Evolutionary conservation across 2,113 vertebrate genomes (phyloP), one percentile per base, ranked within the genome.

Genomic region (Agelaius phoeniceus): DNA sequence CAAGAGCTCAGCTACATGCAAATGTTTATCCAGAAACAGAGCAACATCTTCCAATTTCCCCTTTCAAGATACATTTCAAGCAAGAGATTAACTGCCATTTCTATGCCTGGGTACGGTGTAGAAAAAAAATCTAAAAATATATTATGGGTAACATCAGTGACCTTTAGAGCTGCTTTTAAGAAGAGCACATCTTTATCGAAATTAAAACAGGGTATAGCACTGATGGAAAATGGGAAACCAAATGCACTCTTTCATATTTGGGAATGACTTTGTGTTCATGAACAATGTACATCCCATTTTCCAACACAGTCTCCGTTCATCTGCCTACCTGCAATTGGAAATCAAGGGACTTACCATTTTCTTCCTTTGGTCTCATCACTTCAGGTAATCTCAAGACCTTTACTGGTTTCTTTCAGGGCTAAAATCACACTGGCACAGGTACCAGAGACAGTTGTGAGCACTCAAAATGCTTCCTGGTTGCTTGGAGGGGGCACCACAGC

Each of bases 401-500:
- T 35, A 46, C 16, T 27, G n/a, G 11, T 77, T 93, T 91, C 22
- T 28, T 58, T 26, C 27, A 85, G 26, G 27, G 43, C 10, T 51
- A 33, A 84, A 81, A 54, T 35, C 13, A 12, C 8, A 10, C 18
- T 41, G 55, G 23, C 11, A 72, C 39, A 77, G 30, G 35, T 20
- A 79, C 12, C 35, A 84, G 69, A 61, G 12, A 20, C 11, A 73
- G 24, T 13, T 4, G 3, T 0, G 1, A 58, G 46, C 24, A 44
- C 19, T 28, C 54, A 49, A 48, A 80, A 55, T 1, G 0, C n/a
- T 85, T 21, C 15, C 6, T 2, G 1, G 28, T 35, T 66, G 21
- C 23, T 85, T 3, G 4, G 37, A 41, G 16, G 21, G 16, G 18
- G 9, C 39, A 59, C 2, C 26, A 23, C 1, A 0, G 46, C 5